These are phyloP conservation scores for Python bivittatus DNA, from an alignment of 2,113 vertebrate genomes.

Conservation along the genomic window DNA sequence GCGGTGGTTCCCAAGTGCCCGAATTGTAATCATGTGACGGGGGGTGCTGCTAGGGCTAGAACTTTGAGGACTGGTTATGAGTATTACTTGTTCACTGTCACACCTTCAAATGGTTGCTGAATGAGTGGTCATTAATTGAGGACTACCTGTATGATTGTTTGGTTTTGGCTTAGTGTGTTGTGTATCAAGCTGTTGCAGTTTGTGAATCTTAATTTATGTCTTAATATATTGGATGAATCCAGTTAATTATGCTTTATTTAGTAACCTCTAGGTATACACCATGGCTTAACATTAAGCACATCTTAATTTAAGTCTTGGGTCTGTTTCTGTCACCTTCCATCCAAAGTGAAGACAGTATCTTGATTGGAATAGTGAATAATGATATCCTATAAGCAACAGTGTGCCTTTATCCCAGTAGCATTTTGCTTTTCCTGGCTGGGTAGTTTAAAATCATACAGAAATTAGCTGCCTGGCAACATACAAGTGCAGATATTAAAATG, in stretches of 20 bases:
- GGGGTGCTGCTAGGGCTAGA: not conserved
- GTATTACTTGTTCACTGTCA: not conserved
- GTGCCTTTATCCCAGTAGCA: not conserved
- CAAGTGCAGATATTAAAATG: slow-evolving; percentile 55
- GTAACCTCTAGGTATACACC: not conserved
- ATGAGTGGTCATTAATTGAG: not conserved
- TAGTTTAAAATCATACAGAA: slow-evolving; percentile 50
- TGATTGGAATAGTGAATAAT: not conserved
- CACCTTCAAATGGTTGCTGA: not conserved
- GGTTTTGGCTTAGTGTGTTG: not conserved
- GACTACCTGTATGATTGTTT: not conserved
- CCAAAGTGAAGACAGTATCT: not conserved
- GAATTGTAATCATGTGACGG: not conserved
- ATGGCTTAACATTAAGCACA: not conserved
- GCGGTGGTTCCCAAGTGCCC: not conserved
- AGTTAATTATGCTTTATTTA: not conserved
- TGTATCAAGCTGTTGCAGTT: not conserved
- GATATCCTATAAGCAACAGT: slow-evolving; percentile 25
- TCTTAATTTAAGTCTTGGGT: not conserved
- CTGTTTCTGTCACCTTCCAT: not conserved
- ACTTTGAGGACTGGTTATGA: not conserved
- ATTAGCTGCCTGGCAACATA: slow-evolving; percentile 56
- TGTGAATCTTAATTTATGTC: not conserved
- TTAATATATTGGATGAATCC: not conserved
- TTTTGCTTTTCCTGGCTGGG: slow-evolving; percentile 31